phyloP scores from a whole-genome alignment of 2,797 vertebrate species.

The Pyrocephalus nanus region DNA sequence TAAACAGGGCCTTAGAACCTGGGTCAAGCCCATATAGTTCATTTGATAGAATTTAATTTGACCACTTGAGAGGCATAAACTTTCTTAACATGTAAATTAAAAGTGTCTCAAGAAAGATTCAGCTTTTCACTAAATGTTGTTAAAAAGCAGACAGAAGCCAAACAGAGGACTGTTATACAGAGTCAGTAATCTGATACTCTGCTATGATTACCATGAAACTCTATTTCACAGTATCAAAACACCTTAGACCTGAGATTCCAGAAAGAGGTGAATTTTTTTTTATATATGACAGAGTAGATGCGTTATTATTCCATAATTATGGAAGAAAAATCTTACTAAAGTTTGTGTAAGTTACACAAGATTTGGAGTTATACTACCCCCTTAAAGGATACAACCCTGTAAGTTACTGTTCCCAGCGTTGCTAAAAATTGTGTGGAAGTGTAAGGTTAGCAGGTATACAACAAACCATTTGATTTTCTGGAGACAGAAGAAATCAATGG shows the following conservation, averaged over 20 bases:
- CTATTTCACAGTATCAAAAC: slow-evolving; percentile 37
- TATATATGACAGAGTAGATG: slow-evolving; percentile 4
- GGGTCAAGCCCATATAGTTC: background rate
- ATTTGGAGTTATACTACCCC: background rate
- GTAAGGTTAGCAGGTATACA: background rate
- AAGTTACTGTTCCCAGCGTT: background rate
- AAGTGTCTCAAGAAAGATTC: slow-evolving; percentile 51
- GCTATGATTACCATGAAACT: slow-evolving; percentile 33
- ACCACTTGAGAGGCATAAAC: slow-evolving; percentile 61
- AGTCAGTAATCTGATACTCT: slow-evolving; percentile 40
- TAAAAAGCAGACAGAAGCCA: slow-evolving; percentile 41
- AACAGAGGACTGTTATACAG: slow-evolving; percentile 28
- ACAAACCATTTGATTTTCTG: background rate
- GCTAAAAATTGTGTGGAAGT: background rate
- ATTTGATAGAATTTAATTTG: slow-evolving; percentile 55
- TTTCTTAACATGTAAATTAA: slow-evolving; percentile 41
- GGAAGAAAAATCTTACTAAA: slow-evolving; percentile 19
- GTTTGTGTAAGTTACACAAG: background rate
- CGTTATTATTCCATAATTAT: slow-evolving; percentile 30
- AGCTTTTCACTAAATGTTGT: slow-evolving; percentile 8
- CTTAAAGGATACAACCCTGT: background rate
- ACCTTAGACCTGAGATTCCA: slow-evolving; percentile 15
- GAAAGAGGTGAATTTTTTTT: slow-evolving; percentile 3
- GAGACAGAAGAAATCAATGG: background rate
- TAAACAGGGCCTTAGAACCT: slow-evolving; percentile 23